Conservation (phyloP, 1,140 invertebrate genomes). For the Dendroctonus ponderosae region DNA sequence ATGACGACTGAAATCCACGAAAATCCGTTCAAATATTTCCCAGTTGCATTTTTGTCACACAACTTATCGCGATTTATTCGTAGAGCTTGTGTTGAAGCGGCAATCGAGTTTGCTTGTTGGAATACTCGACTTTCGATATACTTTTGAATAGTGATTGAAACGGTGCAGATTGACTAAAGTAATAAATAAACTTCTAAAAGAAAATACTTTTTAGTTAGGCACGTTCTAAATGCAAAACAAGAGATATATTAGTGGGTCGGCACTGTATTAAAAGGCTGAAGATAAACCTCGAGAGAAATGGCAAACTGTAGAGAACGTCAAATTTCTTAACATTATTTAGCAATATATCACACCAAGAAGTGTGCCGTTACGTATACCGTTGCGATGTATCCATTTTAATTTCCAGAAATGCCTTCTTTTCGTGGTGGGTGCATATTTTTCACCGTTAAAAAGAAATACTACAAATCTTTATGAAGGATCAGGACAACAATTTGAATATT, state of each 20-base stretch:
- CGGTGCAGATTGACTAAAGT: too few relatives aligned
- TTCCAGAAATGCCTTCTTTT: constrained; percentile 2
- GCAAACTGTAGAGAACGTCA: constrained; percentile 7
- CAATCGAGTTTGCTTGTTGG: too few relatives aligned
- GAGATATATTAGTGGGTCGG: neutral
- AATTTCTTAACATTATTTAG: constrained; percentile 11
- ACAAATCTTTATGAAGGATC: too few relatives aligned
- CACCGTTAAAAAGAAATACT: too few relatives aligned
- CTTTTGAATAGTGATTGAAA: too few relatives aligned
- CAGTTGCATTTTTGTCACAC: neutral
- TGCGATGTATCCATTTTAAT: constrained; percentile 8
- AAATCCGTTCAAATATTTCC: neutral
- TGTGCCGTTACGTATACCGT: constrained; percentile 1
- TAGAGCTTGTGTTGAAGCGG: too few relatives aligned
- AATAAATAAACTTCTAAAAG: too few relatives aligned
- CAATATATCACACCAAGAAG: constrained; percentile 8
- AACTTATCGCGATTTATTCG: neutral
- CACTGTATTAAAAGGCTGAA: too few relatives aligned
- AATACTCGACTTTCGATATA: too few relatives aligned
- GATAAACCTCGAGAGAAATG: constrained; percentile 5
- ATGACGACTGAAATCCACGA: neutral
- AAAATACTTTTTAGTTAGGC: neutral
- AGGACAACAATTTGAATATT: too few relatives aligned
- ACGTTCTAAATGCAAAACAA: constrained; percentile 7
- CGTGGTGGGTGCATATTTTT: neutral